These are phyloP conservation scores for Onychostruthus taczanowskii DNA, from an alignment of 2,113 vertebrate species.

Conservation along the genomic window DNA sequence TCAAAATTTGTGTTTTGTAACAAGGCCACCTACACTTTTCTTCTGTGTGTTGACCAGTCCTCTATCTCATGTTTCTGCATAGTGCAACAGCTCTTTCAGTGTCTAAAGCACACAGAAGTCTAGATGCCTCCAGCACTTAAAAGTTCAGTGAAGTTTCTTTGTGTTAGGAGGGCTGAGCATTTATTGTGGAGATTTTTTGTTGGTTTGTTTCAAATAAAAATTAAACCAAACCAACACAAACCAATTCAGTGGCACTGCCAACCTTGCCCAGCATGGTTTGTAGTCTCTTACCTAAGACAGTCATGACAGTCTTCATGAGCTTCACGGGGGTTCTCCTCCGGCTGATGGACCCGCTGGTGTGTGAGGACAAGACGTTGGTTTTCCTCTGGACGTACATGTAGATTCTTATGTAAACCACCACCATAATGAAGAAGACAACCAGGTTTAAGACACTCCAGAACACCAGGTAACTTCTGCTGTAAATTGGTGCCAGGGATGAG, in stretches of 20 bases:
- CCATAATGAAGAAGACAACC: slow-evolving; percentile 89
- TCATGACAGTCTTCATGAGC: slow-evolving; percentile 98
- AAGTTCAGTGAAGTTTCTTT: background rate
- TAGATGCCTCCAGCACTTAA: background rate
- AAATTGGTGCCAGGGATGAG: slow-evolving; percentile 91
- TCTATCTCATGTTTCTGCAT: background rate
- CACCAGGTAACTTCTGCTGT: slow-evolving; percentile 93
- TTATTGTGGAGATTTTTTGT: background rate
- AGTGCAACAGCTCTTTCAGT: background rate
- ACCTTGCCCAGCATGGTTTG: background rate
- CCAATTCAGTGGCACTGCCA: background rate
- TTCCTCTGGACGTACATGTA: slow-evolving; percentile 93
- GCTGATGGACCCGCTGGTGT: slow-evolving; percentile 88
- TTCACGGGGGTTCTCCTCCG: slow-evolving; percentile 90
- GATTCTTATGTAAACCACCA: slow-evolving; percentile 90
- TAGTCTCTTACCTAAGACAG: slow-evolving; percentile 88
- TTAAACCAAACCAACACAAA: background rate
- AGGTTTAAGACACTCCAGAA: slow-evolving; percentile 95
- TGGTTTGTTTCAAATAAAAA: background rate
- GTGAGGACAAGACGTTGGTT: slow-evolving; percentile 79
- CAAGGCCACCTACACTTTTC: background rate
- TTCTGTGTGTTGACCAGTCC: accelerated
- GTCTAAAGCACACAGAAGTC: background rate
- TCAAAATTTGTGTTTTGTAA: background rate
- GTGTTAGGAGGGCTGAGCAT: background rate